Base-by-base conservation (phyloP, 2,113 vertebrate genomes). In the Cololabis saira region DNA sequence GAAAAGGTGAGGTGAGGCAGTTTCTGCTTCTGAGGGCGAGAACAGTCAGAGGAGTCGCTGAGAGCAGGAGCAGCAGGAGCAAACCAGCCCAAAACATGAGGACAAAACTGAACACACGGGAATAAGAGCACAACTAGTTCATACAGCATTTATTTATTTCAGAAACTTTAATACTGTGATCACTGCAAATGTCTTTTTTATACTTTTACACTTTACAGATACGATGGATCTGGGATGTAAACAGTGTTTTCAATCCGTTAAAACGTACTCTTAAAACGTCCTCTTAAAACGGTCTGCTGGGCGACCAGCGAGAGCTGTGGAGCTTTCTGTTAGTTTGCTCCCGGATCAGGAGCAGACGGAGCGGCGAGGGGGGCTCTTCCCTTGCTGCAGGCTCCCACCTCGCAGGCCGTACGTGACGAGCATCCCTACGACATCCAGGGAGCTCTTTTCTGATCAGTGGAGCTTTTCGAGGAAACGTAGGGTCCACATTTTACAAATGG, bases 161-260 rank as follows among this genome's bases (percentile, higher is more conserved):
- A 85, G 88, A 92, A 93, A 92, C 80, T 86, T 84, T 80, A 92
- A 92, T 91, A 93, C 90, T 91, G 90, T 82, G 77, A 87, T 91
- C 90, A 93, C 90, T 87, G 89, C 87, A 91, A 92, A 91, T 91
- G 67, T 77, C 69, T 74, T 88, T 76, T 84, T 87, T 78, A 90
- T 89, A 93, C 82, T 82, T 92, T 87, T 87, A 91, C 85, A 92
- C 77, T 85, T 91, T 91, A 93, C 91, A 93, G 89, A 93, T 84
- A 89, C 86, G 82, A 92, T 82, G 83, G 84, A 90, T 83, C 81
- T 50, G 62, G 79, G 88, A 91, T 91, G 88, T 92, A 92, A 92
- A 93, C 91, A 88, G 84, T 81, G 71, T 72, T 62, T 67, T 43
- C 47, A 76, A 64, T 44, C 72, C 55, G 49, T 79, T 67, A 70